A percentile compares a stretch with the other conserved stretches of the same genome.
phyloP scores from a whole-genome alignment of 2,888 invertebrate genomes.

The Athalia rosae region DNA sequence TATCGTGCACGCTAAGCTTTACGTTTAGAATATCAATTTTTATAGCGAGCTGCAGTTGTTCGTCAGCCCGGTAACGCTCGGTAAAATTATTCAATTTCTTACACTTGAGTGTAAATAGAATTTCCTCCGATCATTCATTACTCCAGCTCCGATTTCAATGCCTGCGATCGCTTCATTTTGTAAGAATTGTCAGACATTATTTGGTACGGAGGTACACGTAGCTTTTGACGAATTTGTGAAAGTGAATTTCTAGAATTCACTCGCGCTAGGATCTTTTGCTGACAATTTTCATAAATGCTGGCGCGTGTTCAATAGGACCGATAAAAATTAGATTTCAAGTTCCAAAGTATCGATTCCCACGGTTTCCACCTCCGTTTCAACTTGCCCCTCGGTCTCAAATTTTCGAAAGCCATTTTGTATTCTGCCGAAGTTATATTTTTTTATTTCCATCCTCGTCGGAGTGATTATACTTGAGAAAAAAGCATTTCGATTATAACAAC shows the following conservation, averaged over 20 bases:
- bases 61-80: neutral
- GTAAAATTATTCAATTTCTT: neutral
- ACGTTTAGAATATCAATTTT: slow-evolving; percentile 41
- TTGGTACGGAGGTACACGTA: no score
- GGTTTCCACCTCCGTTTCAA: no score
- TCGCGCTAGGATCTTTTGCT: neutral
- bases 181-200: no score
- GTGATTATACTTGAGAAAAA: neutral
- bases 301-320: neutral
- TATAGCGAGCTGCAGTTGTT: slow-evolving; percentile 2
- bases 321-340: slow-evolving; percentile 33
- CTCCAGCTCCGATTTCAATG: no score
- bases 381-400: neutral
- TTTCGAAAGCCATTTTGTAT: neutral
- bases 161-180: no score
- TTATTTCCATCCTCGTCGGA: neutral
- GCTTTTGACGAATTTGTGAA: neutral
- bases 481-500: slow-evolving; percentile 10
- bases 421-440: neutral
- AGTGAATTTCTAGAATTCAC: neutral
- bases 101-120: neutral
- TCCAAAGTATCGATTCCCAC: neutral
- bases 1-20: slow-evolving; percentile 36
- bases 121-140: no score
- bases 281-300: neutral